Evolutionary conservation across 2,888 invertebrate genomes (phyloP), one percentile per base, ranked within the genome.

Genomic region (Tachina lurida): DNA sequence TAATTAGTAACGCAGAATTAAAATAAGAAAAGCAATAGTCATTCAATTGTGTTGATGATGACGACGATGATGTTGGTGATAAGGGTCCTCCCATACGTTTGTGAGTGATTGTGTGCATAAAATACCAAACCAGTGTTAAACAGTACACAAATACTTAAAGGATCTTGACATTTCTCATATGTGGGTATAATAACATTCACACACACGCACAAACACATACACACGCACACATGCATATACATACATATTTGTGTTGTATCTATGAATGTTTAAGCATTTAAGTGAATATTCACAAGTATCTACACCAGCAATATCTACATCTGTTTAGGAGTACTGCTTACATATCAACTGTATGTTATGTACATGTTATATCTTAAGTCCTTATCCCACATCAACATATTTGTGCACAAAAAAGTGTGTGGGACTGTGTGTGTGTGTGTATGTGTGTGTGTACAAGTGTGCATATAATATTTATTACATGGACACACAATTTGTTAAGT

Each of bases 21-120:
- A 77, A 70, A 77, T 70, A 84, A 81, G 74, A 74, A 81, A 85
- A 81, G 77, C 63, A 80, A 81, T 85, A 77, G 81, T 78, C 81
- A 85, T 82, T 81, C 85, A 71, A 75, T 75, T 75, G 78, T 75
- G 75, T 79, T 85, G 78, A 79, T 75, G 31, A 31, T 1, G 31
- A 31, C 31, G 7, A 31, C 7, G 31, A 5, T 31, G 31, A 31
- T 31, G 31, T 31, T 31, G 78, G 70, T 85, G 82, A 82, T 85
- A 67, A 82, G 78, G 78, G 52, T 76, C 68, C 41, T 58, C 49
- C 63, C 56, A 67, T 65, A 68, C 65, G 76, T 71, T 63, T 54
- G 76, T 49, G 56, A 75, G 54, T 60, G 43, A 60, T 15, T 84
- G 65, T 65, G 67, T 75, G 31, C 31, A 75, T 67, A 31, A 10